Evolutionary conservation across 1,140 invertebrate species (phyloP).

Genomic region (Drosophila sulfurigaster): DNA sequence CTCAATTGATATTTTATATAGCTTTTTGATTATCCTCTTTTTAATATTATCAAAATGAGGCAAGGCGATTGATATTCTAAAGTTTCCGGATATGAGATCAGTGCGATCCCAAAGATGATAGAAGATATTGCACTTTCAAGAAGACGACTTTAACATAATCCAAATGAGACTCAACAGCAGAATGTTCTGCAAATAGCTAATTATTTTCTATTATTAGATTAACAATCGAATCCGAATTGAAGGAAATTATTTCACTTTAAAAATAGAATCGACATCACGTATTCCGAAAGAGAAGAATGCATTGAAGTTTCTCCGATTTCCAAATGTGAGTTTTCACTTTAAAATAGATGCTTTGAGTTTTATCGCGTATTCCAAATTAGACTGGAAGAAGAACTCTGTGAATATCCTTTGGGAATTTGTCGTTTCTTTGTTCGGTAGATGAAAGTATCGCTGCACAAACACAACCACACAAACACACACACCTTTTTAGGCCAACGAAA

Average conservation of each 20-base stretch:
- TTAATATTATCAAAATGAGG: too few species aligned
- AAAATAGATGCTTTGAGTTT: not conserved
- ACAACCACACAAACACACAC: conserved; percentile 45
- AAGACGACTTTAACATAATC: too few species aligned
- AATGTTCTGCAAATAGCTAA: too few species aligned
- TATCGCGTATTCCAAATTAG: not conserved
- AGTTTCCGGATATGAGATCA: not conserved
- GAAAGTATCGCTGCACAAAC: not conserved
- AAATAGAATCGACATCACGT: conserved; percentile 1
- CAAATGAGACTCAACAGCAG: too few species aligned
- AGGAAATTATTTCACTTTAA: conserved; percentile 1
- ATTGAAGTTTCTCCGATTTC: not conserved
- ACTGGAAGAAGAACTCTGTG: not conserved
- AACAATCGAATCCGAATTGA: not conserved
- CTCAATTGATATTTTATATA: too few species aligned
- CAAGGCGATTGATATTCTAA: not conserved
- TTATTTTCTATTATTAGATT: not conserved
- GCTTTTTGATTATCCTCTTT: too few species aligned
- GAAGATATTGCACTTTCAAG: too few species aligned
- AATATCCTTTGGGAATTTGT: conserved; percentile 37
- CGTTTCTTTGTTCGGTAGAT: not conserved
- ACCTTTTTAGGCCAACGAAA: conserved; percentile 78
- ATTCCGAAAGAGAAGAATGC: not conserved
- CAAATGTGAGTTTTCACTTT: conserved; percentile 6
- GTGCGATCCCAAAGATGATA: not conserved